A percentile compares a stretch with the other conserved stretches of the same genome.
These are phyloP conservation scores for Saxidomus purpurata DNA, from an alignment of 1,140 invertebrate species.

Conservation along the genomic window DNA sequence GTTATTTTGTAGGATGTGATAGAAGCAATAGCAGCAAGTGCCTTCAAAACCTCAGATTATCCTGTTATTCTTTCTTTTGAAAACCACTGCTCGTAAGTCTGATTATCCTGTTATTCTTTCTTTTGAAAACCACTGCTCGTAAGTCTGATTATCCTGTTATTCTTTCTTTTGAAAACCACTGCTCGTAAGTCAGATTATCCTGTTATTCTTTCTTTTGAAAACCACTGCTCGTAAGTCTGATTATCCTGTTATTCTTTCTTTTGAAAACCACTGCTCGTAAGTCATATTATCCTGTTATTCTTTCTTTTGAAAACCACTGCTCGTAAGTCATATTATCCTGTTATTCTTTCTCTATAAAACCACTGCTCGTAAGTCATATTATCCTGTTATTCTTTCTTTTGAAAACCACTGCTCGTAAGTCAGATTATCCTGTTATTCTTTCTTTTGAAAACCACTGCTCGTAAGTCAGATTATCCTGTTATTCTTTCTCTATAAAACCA, in stretches of 20 bases:
- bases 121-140: constrained; percentile 98
- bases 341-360: constrained; percentile 96
- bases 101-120: constrained; percentile 98
- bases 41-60: constrained; percentile 99
- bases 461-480: constrained; percentile 98
- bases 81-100: constrained; percentile 94
- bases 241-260: constrained; percentile 98
- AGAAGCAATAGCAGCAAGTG: constrained; percentile 98
- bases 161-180: constrained; percentile 99
- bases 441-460: too few species aligned
- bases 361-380: constrained; percentile 87
- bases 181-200: constrained; percentile 93
- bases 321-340: constrained; percentile 88
- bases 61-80: constrained; percentile 99
- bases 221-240: constrained; percentile 94
- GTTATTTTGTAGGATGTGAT: constrained; percentile 93
- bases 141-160: constrained; percentile 95
- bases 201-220: constrained; percentile 98
- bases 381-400: constrained; percentile 98
- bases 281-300: too few species aligned
- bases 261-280: constrained; percentile 91
- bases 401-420: constrained; percentile 89
- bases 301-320: constrained; percentile 93
- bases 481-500: constrained; percentile 85
- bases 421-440: too few species aligned